Conservation (phyloP, 2,113 vertebrate species). For the Barbus barbus region DNA sequence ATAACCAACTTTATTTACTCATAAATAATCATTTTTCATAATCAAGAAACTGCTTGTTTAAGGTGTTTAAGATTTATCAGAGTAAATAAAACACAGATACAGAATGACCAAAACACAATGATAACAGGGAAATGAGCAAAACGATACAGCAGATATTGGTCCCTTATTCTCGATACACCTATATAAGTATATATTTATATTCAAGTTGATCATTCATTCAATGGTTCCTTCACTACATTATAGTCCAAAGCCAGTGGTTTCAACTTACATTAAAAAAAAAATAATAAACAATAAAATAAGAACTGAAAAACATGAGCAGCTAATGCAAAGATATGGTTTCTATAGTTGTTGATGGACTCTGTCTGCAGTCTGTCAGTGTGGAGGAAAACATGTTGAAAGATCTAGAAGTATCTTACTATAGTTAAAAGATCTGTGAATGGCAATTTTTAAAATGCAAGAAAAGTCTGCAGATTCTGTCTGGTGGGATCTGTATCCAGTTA, state of each 20-base stretch:
- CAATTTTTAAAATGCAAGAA: not conserved
- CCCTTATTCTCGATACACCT: conserved; percentile 81
- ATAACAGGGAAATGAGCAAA: conserved; percentile 66
- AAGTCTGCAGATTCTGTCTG: not conserved
- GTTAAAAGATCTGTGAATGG: not conserved
- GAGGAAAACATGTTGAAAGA: not conserved
- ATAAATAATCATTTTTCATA: too few relatives aligned
- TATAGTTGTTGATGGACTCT: not conserved
- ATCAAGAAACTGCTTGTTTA: too few relatives aligned
- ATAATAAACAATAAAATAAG: not conserved
- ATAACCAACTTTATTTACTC: not conserved
- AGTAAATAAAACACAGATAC: conserved; percentile 62
- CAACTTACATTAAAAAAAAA: conserved; percentile 27
- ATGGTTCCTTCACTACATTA: conserved; percentile 47
- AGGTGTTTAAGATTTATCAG: conserved; percentile 14
- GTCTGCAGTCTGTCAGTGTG: not conserved
- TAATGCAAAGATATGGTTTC: not conserved
- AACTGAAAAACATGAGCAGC: conserved; percentile 1
- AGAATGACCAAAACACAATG: conserved; percentile 60
- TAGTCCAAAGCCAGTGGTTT: conserved; percentile 65
- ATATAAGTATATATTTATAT: conserved; percentile 40
- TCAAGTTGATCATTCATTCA: conserved; percentile 63
- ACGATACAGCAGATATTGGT: conserved; percentile 87
- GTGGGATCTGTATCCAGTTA: too few relatives aligned
- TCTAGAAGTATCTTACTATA: not conserved